These are phyloP conservation scores for Aporophyla lueneburgensis DNA, from an alignment of 2,888 invertebrate species.

Conservation along the genomic window DNA sequence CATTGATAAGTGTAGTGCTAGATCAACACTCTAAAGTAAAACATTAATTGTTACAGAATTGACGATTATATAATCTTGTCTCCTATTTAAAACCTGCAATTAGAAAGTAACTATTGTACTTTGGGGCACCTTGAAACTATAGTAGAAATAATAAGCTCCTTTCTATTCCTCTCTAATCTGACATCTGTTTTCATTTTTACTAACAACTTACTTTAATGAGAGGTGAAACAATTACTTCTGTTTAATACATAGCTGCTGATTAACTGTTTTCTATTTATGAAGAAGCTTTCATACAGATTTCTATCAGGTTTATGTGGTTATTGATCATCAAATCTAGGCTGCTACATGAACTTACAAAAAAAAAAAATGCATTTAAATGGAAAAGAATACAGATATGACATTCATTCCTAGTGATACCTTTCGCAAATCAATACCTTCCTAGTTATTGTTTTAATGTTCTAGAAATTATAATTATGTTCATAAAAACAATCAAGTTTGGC, in stretches of 20 bases:
- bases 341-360: neutral
- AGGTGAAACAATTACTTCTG: neutral
- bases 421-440: neutral
- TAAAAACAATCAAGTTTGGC: constrained; percentile 31
- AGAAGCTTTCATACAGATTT: neutral
- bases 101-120: constrained; percentile 56
- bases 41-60: constrained; percentile 5
- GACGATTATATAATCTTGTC: constrained; percentile 44
- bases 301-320: neutral
- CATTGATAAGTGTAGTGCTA: constrained; percentile 19
- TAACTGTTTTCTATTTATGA: neutral
- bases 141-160: constrained; percentile 36
- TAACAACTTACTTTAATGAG: neutral
- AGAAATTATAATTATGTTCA: neutral
- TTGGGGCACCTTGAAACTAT: constrained; percentile 29
- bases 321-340: neutral
- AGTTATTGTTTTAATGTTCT: neutral
- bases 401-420: neutral
- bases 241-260: neutral
- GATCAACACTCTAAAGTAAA: constrained; percentile 14
- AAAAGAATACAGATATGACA: neutral
- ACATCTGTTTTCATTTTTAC: constrained; percentile 39
- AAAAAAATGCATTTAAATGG: too few species aligned
- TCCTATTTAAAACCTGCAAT: constrained; percentile 11
- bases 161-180: constrained; percentile 47